Conservation (phyloP, 2,888 invertebrate genomes). For the Melangyna quadrimaculata region DNA sequence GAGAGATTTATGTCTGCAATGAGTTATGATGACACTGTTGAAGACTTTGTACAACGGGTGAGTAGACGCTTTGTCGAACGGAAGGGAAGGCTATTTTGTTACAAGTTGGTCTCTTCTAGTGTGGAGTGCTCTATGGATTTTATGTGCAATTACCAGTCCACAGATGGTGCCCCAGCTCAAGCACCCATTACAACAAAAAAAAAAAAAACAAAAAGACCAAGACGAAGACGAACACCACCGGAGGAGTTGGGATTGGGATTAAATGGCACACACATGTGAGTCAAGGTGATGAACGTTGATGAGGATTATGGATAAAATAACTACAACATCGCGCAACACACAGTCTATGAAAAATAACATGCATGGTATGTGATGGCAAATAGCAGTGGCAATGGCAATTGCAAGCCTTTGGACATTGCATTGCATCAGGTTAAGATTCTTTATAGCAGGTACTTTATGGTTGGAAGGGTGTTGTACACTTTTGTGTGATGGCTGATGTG, state of each 20-base stretch:
- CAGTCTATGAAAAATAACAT: slow-evolving; percentile 5
- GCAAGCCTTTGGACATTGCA: slow-evolving; percentile 8
- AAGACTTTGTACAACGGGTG: not conserved
- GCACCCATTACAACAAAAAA: slow-evolving; percentile 33
- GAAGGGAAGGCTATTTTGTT: slow-evolving; percentile 14
- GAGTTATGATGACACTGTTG: slow-evolving; percentile 63
- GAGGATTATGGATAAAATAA: slow-evolving; percentile 52
- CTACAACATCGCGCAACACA: slow-evolving; percentile 1
- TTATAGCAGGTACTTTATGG: slow-evolving; percentile 39
- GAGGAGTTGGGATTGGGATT: slow-evolving; percentile 15
- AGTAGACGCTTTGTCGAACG: not conserved
- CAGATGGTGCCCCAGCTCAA: slow-evolving; percentile 35
- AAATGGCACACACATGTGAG: slow-evolving; percentile 49
- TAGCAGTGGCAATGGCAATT: slow-evolving; percentile 21
- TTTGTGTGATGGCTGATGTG: slow-evolving; percentile 30
- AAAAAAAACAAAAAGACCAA: slow-evolving; percentile 21
- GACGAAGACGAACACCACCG: not conserved
- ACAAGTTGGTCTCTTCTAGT: not conserved
- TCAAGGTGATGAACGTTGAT: slow-evolving; percentile 67
- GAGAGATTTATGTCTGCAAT: slow-evolving; percentile 61
- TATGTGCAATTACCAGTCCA: slow-evolving; percentile 63
- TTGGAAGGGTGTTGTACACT: slow-evolving; percentile 13
- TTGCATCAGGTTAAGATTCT: not conserved
- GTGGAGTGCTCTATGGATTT: slow-evolving; percentile 52
- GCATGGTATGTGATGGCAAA: not conserved